These are phyloP conservation scores for Harpalus rufipes DNA, from an alignment of 2,888 invertebrate genomes.

Conservation along the genomic window DNA sequence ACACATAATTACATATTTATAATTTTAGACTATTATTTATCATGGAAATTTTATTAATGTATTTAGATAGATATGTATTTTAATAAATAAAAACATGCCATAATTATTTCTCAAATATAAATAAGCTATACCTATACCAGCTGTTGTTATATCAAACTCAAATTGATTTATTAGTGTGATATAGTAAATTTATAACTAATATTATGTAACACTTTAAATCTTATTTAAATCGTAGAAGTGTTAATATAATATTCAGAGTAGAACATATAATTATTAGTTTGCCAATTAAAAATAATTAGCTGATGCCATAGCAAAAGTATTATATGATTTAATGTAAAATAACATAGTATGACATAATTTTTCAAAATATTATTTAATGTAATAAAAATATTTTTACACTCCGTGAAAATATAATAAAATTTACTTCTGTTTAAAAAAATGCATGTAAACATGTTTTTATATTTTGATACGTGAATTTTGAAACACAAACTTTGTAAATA, in stretches of 20 bases:
- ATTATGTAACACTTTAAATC: conserved; percentile 25
- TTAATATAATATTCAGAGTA: not conserved
- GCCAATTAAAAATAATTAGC: not conserved
- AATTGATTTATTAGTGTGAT: not conserved
- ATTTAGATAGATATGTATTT: not conserved
- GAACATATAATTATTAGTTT: not conserved
- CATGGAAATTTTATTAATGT: not conserved
- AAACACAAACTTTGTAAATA: too few species aligned
- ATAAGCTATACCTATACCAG: not conserved
- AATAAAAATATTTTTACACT: too few species aligned
- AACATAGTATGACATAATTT: not conserved
- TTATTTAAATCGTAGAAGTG: not conserved
- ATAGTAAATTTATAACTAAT: not conserved
- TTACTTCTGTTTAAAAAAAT: too few species aligned
- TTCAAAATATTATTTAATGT: too few species aligned
- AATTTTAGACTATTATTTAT: not conserved
- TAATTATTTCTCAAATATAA: not conserved
- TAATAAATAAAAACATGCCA: not conserved
- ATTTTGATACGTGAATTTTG: too few species aligned
- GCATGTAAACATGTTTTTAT: too few species aligned
- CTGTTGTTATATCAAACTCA: not conserved
- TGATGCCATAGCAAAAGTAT: not conserved
- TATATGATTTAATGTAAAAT: not conserved
- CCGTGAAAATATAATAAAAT: too few species aligned
- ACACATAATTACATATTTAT: not conserved